Base-by-base conservation (phyloP, 2,888 invertebrate species). In the Phania funesta region DNA sequence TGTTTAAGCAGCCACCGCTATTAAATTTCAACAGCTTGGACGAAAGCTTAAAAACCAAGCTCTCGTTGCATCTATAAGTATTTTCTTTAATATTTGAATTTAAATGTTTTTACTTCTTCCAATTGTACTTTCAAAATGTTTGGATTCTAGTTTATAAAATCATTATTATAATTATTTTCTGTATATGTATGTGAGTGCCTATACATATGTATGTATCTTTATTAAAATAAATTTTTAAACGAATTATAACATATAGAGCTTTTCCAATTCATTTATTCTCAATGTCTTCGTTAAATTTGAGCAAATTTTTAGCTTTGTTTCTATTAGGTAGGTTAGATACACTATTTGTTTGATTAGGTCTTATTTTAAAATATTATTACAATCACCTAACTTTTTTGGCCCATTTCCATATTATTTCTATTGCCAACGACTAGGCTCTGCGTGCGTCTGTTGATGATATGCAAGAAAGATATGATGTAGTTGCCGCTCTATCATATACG, bases 401-500 rank as follows among this genome's bases (percentile, higher is more conserved):
- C 88, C 90, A 90, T 91, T 89, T 90, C 85, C 85, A 86, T 85
- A 86, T 85, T 87, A 82, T 85, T 84, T 84, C 84, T 85, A 83
- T 84, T 71, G 78, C 83, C 79, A 82, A 78, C 80, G 75, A 74
- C 84, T 87, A 90, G 90, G 89, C 89, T 87, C 85, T 89, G 91
- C 93, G 92, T 90, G 91, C 92, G 90, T 92, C 92, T 91, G 92
- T 93, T 91, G 94, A 93, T 91, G 93, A 93, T 92, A 92, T 92
- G 92, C 92, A 93, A 92, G 93, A 93, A 92, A 94, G 93, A 92
- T 94, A 94, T 92, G 93, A 94, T 93, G 93, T 93, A 91, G 93
- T 95, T 92, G 93, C 93, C 91, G 93, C 93, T 91, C 92, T 93
- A 91, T 94, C 95, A 92, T 94, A 93, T 92, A 93, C 93, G 91